These are phyloP conservation scores for Melospiza melodia DNA, from an alignment of 2,113 vertebrate genomes.

Conservation along the genomic window DNA sequence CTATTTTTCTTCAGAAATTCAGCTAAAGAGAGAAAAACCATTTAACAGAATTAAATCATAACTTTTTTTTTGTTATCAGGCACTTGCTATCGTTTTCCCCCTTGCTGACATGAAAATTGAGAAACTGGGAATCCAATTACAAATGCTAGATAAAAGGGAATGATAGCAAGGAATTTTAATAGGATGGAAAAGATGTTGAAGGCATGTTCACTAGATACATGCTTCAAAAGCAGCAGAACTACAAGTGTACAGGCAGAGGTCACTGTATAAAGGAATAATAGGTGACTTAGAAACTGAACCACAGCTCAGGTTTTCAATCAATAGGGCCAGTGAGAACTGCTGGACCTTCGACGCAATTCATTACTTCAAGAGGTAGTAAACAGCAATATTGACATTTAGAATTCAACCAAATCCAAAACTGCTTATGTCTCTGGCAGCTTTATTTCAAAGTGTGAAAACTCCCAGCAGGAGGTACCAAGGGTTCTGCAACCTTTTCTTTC, in stretches of 20 bases:
- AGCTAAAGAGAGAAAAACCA: constrained; percentile 8
- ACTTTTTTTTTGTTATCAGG: not conserved
- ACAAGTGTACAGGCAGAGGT: not conserved
- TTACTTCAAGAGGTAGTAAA: not conserved
- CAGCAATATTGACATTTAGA: constrained; percentile 10
- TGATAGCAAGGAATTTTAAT: constrained; percentile 76
- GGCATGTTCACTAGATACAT: not conserved
- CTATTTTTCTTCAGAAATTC: not conserved
- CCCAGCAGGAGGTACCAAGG: not conserved
- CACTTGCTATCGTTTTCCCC: constrained; percentile 31
- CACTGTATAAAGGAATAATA: constrained; percentile 20
- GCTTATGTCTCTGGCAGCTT: not conserved
- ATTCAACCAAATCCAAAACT: not conserved
- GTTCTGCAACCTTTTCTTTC: not conserved
- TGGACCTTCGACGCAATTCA: not conserved
- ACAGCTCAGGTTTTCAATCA: not conserved
- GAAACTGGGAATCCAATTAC: constrained; percentile 78
- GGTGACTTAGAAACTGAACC: not conserved
- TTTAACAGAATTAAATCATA: constrained; percentile 68
- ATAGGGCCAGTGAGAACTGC: not conserved
- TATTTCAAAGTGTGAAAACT: constrained; percentile 8
- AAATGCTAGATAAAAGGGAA: constrained; percentile 71
- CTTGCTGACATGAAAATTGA: constrained; percentile 72
- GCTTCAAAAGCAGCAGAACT: not conserved
- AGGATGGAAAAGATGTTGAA: constrained; percentile 52